Evolutionary conservation across 1,140 invertebrate genomes (phyloP).

Genomic region (Spodoptera litura): DNA sequence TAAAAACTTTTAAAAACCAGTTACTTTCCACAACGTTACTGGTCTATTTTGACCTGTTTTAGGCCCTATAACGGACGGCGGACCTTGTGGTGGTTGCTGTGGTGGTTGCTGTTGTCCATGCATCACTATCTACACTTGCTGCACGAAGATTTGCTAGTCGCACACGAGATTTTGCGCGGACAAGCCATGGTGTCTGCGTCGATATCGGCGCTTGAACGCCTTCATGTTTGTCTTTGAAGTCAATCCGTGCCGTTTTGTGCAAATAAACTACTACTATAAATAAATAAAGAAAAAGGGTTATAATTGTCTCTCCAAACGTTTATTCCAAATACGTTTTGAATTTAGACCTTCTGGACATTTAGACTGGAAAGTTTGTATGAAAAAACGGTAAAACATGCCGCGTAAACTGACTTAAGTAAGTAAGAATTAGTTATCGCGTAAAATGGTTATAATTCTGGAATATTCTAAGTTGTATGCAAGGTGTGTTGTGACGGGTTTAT

Average conservation of each 20-base stretch:
- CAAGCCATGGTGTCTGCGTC: conserved; percentile 4
- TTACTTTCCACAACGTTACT: conserved; percentile 14
- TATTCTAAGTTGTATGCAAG: too few species aligned
- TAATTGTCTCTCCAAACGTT: too few species aligned
- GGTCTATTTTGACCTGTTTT: conserved; percentile 28
- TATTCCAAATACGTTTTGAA: too few species aligned
- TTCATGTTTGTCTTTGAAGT: conserved; percentile 47
- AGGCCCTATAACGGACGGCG: conserved; percentile 54
- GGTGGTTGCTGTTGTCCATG: conserved; percentile 69
- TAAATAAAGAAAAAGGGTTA: neutral
- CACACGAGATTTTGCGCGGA: neutral
- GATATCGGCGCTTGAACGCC: conserved; percentile 1
- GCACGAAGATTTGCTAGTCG: conserved; percentile 78
- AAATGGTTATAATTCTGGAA: too few species aligned
- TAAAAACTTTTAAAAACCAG: conserved; percentile 39
- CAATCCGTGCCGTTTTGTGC: conserved; percentile 56
- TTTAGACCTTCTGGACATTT: too few species aligned
- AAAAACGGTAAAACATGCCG: too few species aligned
- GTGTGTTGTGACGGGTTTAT: too few species aligned
- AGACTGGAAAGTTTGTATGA: too few species aligned
- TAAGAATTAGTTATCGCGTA: too few species aligned
- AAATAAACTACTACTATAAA: conserved; percentile 58
- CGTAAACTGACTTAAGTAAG: too few species aligned
- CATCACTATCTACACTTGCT: conserved; percentile 80
- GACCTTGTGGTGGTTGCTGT: conserved; percentile 64